These are phyloP conservation scores for Morus bassanus DNA, from an alignment of 2,797 vertebrate genomes.

Conservation along the genomic window DNA sequence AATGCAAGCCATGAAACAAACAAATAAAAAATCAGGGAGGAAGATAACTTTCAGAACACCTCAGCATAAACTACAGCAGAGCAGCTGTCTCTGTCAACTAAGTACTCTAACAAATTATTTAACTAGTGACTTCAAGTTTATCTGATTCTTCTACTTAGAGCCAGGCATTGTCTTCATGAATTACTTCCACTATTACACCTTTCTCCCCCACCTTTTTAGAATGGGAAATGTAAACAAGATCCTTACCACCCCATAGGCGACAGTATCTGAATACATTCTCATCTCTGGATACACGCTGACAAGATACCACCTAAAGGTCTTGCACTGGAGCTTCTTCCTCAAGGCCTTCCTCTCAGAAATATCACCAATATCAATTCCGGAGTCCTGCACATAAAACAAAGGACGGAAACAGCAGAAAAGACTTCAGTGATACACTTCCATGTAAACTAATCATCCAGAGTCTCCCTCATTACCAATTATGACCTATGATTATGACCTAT, in stretches of 20 bases:
- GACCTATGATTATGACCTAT: neutral
- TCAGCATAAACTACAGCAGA: neutral
- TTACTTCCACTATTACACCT: neutral
- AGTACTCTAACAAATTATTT: neutral
- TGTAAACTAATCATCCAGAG: neutral
- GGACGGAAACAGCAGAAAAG: neutral
- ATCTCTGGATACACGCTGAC: constrained; percentile 97
- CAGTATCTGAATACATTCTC: constrained; percentile 94
- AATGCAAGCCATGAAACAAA: neutral
- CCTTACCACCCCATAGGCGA: constrained; percentile 94
- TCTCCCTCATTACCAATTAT: neutral
- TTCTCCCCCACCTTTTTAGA: neutral
- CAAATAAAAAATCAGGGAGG: neutral
- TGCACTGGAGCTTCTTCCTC: constrained; percentile 93
- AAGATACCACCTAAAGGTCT: constrained; percentile 97
- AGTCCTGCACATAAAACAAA: constrained; percentile 79
- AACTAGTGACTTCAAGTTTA: neutral
- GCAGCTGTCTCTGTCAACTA: neutral
- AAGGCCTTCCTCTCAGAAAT: constrained; percentile 92
- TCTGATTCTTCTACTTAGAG: neutral
- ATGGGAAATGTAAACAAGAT: neutral
- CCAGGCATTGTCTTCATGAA: neutral
- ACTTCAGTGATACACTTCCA: neutral
- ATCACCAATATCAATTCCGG: constrained; percentile 95
- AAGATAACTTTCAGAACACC: neutral